These are phyloP conservation scores for Hexactinellida sp. DNA, from an alignment of 37 sponge, comb jelly and placozoan species.

Conservation along the genomic window DNA sequence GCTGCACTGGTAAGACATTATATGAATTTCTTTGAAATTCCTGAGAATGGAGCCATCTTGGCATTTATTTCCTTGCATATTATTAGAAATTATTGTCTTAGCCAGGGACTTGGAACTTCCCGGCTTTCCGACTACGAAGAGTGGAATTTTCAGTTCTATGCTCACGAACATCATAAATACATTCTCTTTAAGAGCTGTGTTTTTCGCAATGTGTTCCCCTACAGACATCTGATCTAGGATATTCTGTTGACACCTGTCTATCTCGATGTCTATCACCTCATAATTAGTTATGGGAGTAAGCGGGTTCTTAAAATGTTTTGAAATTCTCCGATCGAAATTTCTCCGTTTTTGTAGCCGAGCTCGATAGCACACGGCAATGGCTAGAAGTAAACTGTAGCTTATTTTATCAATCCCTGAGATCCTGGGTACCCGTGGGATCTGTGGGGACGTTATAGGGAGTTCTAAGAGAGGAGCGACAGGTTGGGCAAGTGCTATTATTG, in stretches of 20 bases:
- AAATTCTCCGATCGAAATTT: conserved; percentile 35
- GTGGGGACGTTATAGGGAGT: too few species aligned
- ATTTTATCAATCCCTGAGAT: neutral
- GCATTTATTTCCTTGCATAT: conserved; percentile 28
- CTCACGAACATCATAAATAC: conserved; percentile 65
- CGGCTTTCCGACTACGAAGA: conserved; percentile 51
- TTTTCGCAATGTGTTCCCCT: conserved; percentile 34
- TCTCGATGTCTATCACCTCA: neutral
- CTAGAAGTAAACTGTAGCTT: conserved; percentile 23
- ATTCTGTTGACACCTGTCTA: conserved; percentile 30
- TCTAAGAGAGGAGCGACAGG: too few species aligned
- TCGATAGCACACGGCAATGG: conserved; percentile 69
- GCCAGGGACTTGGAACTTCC: conserved; percentile 57
- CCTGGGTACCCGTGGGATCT: too few species aligned
- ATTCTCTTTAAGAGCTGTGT: conserved; percentile 51
- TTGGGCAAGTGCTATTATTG: too few species aligned
- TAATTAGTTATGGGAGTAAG: conserved; percentile 11
- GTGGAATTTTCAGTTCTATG: conserved; percentile 50
- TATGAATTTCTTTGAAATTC: conserved; percentile 30
- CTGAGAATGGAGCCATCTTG: neutral
- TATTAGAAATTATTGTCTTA: conserved; percentile 26
- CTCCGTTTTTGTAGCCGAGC: conserved; percentile 46
- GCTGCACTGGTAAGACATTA: conserved; percentile 81
- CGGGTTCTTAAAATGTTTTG: conserved; percentile 25
- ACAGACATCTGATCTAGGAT: conserved; percentile 30